Conservation (phyloP, 2,797 vertebrate species). For the Pseudochromis fuscus region DNA sequence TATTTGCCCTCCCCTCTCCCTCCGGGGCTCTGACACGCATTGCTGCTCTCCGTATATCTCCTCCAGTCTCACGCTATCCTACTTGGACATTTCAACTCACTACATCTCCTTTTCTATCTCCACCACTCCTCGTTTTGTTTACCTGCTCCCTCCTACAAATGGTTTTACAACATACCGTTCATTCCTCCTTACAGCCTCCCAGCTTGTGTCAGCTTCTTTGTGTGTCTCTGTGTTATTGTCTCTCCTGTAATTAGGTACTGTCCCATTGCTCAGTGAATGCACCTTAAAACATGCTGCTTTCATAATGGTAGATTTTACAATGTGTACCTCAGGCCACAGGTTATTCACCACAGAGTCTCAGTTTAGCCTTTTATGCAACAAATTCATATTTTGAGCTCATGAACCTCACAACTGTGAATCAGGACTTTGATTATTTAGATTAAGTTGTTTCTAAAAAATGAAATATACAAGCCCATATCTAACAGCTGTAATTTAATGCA, state of each 20-base stretch:
- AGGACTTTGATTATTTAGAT: not conserved
- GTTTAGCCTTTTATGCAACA: not conserved
- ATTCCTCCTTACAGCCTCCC: not conserved
- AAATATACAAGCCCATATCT: not conserved
- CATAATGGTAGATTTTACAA: slow-evolving; percentile 4
- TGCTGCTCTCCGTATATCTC: slow-evolving; percentile 37
- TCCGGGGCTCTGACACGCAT: slow-evolving; percentile 34
- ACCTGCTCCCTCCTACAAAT: slow-evolving; percentile 15
- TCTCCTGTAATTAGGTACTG: slow-evolving; percentile 21
- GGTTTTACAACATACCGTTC: not conserved
- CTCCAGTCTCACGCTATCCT: slow-evolving; percentile 32
- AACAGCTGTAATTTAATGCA: not conserved
- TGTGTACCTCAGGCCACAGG: not conserved
- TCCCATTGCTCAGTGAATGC: not conserved
- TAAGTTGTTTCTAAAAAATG: not conserved
- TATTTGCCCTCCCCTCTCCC: slow-evolving; percentile 26
- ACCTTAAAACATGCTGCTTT: too few relatives aligned
- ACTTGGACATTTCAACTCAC: slow-evolving; percentile 19
- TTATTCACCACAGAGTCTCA: too few relatives aligned
- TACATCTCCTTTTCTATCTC: slow-evolving; percentile 7
- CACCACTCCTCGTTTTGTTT: slow-evolving; percentile 27
- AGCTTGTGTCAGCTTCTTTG: slow-evolving; percentile 10
- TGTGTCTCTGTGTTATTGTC: not conserved
- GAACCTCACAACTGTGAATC: not conserved
- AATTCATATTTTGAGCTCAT: not conserved